Percentiles rank a stretch among this genome's conserved stretches.
These are phyloP conservation scores for Trematocara nigrifrons DNA, from an alignment of 2,113 vertebrate genomes.

Conservation along the genomic window DNA sequence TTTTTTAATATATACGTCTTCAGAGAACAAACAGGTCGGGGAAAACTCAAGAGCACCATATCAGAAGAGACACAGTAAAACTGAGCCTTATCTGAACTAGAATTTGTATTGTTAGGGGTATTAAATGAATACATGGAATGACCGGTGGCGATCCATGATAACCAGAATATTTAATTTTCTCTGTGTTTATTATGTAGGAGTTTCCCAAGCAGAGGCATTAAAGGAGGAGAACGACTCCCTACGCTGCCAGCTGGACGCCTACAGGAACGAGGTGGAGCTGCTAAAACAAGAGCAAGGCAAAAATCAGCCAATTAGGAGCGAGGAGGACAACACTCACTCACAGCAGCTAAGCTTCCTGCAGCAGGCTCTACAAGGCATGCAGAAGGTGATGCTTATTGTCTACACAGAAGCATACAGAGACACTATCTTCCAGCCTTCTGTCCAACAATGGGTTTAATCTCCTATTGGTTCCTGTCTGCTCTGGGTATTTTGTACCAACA, in stretches of 20 bases:
- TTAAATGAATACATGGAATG: neutral
- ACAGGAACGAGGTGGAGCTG: slow-evolving; percentile 92
- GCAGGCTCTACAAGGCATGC: slow-evolving; percentile 94
- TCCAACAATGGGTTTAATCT: neutral
- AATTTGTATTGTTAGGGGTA: neutral
- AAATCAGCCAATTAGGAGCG: slow-evolving; percentile 70
- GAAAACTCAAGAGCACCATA: neutral
- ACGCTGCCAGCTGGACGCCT: slow-evolving; percentile 93
- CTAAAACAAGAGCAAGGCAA: slow-evolving; percentile 93
- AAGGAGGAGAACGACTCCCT: slow-evolving; percentile 96
- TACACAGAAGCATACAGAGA: neutral
- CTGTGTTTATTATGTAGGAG: slow-evolving; percentile 32
- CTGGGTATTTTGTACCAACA: neutral
- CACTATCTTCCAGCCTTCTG: neutral
- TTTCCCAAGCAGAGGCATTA: slow-evolving; percentile 84
- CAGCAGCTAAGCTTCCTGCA: slow-evolving; percentile 92
- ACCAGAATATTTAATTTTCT: neutral
- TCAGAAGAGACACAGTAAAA: neutral
- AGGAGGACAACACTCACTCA: slow-evolving; percentile 85
- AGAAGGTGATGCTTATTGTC: slow-evolving; percentile 78
- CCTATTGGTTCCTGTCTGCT: neutral
- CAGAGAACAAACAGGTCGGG: neutral
- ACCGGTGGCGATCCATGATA: neutral
- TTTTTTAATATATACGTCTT: neutral
- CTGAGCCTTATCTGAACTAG: neutral